Base-by-base conservation (phyloP, 2,888 invertebrate genomes). In the Gnatocerus cornutus region DNA sequence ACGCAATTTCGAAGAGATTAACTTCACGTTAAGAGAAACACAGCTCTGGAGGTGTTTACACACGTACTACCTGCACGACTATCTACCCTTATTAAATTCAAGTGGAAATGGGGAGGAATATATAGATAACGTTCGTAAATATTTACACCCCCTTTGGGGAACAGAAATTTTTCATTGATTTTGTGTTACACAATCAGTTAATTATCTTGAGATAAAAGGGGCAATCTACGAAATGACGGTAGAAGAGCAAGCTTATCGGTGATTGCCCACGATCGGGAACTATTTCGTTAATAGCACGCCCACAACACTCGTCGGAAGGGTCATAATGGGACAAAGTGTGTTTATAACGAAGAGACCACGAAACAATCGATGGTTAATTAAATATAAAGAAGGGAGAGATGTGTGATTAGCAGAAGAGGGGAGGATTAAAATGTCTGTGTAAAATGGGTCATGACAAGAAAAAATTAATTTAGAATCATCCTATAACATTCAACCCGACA, bases 1-100 rank as follows among this genome's bases (percentile, higher is more conserved):
- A 61, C 61, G 61, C 61, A 61, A 61, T 61, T 50, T 61, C 61
- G 45, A 33, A 48, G 61, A 33, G 48, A 61, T 61, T 61, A 61
- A 50, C 61, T 50, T 59, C 61, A 48, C 50, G 48, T 61, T 61
- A 61, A 39, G 48, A 61, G 48, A 37, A 46, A 48, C 59, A 59
- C 29, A 29, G 59, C 29, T 46, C 27, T 14, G 29, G 46, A 61
- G 14, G 39, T 61, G 61, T 61, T 61, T 61, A 39, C 61, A 61
- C 61, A 61, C 61, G 59, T 59, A 59, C 41, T 39, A 14, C 56
- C 29, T 59, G 59, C 46, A 59, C 46, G 59, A 43, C 29, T 59
- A 59, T 59, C 56, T 56, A 41, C 27, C 56, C 41, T 29, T 59
- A 59, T 59, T 45, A 45, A 59, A 59, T 46, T 59, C 45, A 30